Evolutionary conservation across 2,888 invertebrate genomes (phyloP).

Genomic region (Melanophora roralis): DNA sequence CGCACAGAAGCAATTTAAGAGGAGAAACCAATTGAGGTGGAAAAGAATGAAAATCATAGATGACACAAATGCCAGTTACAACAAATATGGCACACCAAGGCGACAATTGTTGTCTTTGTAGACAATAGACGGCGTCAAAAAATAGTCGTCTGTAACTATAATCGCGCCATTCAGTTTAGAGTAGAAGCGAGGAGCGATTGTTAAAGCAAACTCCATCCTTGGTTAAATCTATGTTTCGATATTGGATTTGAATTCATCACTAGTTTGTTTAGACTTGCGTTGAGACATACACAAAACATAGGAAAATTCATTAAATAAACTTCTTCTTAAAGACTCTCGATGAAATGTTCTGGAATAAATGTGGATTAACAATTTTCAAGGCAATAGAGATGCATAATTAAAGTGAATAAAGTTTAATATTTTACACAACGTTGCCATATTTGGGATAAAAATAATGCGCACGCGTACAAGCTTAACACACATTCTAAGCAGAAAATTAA

Average conservation of each 20-base stretch:
- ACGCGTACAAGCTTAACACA: conserved; percentile 66
- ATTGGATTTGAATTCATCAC: conserved; percentile 3
- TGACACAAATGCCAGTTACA: conserved; percentile 62
- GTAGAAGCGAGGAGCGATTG: not conserved
- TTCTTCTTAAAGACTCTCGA: conserved; percentile 2
- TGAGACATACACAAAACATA: too few relatives aligned
- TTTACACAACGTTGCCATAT: conserved; percentile 61
- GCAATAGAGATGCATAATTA: conserved; percentile 35
- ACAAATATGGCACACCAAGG: conserved; percentile 73
- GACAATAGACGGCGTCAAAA: conserved; percentile 62
- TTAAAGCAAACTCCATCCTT: conserved; percentile 29
- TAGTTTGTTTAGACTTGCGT: not conserved
- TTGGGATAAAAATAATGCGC: conserved; percentile 68
- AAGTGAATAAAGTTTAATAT: conserved; percentile 49
- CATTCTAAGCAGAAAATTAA: conserved; percentile 6
- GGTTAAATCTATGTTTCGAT: conserved; percentile 37
- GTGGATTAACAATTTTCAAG: conserved; percentile 54
- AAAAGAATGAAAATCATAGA: conserved; percentile 56
- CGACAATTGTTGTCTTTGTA: conserved; percentile 72
- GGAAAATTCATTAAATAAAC: not conserved
- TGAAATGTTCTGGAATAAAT: conserved; percentile 42
- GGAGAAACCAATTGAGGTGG: conserved; percentile 38
- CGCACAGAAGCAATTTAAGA: conserved; percentile 24
- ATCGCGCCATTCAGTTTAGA: conserved; percentile 38
- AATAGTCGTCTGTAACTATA: conserved; percentile 53